Evolutionary conservation across 2,797 vertebrate species (phyloP), one percentile per base, ranked within the genome.

Genomic region (Xenentodon cancila): DNA sequence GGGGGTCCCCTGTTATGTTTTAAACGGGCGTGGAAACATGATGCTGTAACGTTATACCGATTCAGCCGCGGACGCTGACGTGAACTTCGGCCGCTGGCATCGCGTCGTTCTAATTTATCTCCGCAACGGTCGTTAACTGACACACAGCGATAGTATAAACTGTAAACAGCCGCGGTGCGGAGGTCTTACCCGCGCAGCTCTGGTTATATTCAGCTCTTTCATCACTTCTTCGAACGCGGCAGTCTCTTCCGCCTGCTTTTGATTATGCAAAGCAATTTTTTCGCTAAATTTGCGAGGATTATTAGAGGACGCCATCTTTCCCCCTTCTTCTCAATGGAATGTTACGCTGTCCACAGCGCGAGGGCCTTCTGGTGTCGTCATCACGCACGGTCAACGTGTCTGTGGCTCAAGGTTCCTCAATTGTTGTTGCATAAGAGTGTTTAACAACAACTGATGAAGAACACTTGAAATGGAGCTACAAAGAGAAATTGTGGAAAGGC

Each of bases 261-360:
- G 96, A 84, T 96, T 97, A 88, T 97, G 97, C 90, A 98, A 89
- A 71, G 96, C 96, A 87, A 98, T 98, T 94, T 98, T 98, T 92
- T 98, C 97, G 94, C 97, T 98, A 91, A 98, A 98, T 97, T 98
- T 97, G 90, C 96, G 96, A 86, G 96, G 97, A 96, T 98, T 98
- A 94, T 96, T 98, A 89, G 96, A 97, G 91, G 96, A 96, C 95
- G 97, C 97, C 97, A 98, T 97, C 94, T 97, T 97, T 94, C 92
- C 68, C 93, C 93, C 94, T 92, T 94, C 95, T 93, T 94, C 94
- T 94, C 90, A 94, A 93, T 92, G 91, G 91, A 92, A 92, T 92
- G 91, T 90, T 91, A 92, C 93, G 92, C 82, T 92, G 91, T 91
- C 89, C 86, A 71, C 81, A 46, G 83, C 90, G 88, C 86, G 27